These are phyloP conservation scores for Pipistrellus nathusii DNA, from an alignment of 2,797 vertebrate species.

Conservation along the genomic window DNA sequence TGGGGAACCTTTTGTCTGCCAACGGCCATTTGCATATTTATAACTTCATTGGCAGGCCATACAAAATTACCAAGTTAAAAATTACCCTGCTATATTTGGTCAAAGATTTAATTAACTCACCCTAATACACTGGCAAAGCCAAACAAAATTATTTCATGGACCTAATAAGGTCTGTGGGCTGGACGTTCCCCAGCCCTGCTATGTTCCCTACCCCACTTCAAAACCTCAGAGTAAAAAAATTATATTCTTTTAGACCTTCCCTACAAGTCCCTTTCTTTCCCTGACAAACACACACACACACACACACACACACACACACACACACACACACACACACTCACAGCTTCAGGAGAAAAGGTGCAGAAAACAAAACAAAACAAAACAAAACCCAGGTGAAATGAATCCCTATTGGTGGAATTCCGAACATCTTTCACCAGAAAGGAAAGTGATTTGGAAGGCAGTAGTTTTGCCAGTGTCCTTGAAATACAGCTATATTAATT, in stretches of 20 bases:
- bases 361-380: neutral
- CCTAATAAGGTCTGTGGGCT: too few species aligned
- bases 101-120: too few species aligned
- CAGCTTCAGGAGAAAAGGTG: neutral
- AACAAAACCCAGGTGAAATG: neutral
- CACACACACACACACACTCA: too few species aligned
- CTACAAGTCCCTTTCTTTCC: neutral
- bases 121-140: too few species aligned
- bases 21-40: too few species aligned
- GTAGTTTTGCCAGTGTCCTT: neutral
- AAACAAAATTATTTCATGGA: too few species aligned
- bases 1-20: too few species aligned
- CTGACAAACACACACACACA: neutral
- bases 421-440: neutral
- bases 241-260: neutral
- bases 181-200: too few species aligned
- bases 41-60: too few species aligned
- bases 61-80: too few species aligned
- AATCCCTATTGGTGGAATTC: neutral
- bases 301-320: too few species aligned
- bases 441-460: neutral
- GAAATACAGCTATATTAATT: neutral
- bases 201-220: neutral
- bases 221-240: constrained; percentile 40
- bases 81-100: too few species aligned